Evolutionary conservation across 92 coral and sea anemone genomes (phyloP), one percentile per base, ranked within the genome.

Genomic region (Phenganax subtilis): DNA sequence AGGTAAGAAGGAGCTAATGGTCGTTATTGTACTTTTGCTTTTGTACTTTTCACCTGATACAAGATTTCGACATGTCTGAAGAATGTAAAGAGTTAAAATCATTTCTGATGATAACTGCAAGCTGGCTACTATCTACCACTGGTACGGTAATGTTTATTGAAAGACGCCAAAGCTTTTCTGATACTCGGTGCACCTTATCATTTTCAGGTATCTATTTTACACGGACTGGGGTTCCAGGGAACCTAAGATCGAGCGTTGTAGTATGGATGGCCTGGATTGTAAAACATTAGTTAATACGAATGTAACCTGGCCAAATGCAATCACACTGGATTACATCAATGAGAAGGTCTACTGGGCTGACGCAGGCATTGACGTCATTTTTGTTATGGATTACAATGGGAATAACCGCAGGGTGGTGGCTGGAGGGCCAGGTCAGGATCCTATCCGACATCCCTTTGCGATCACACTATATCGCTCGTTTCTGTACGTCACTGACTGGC

Each of bases 401-500:
- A 85, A 77, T 12, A 14, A 84, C 12, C 90, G 91, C 11, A 62
- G 83, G 16, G 82, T 90, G 12, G 80, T 91, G 11, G 83, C 83
- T 1, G 83, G 83, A 5, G 83, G 83, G 2, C 44, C 47, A 6
- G 93, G 88, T 10, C 85, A 81, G 25, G 90, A 93, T 62, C 82
- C 66, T n/a, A 82, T 91, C 37, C 88, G 83, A 5, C 97, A 92
- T 66, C 98, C 98, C 55, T 91, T 94, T 84, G 93, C 97, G 10
- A 86, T 94, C 37, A 89, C 97, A 15, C 81, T 94, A 25, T 94
- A 86, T 73, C 58, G 92, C 63, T 86, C 89, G 30, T 44, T 71
- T 61, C 58, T 94, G 10, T 92, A 88, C 85, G 91, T 90, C 85
- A 88, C 98, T 0, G 98, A 94, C 66, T 91, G 98, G 98, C 80